phyloP scores from a whole-genome alignment of 2,113 vertebrate species.

The Podilymbus podiceps region DNA sequence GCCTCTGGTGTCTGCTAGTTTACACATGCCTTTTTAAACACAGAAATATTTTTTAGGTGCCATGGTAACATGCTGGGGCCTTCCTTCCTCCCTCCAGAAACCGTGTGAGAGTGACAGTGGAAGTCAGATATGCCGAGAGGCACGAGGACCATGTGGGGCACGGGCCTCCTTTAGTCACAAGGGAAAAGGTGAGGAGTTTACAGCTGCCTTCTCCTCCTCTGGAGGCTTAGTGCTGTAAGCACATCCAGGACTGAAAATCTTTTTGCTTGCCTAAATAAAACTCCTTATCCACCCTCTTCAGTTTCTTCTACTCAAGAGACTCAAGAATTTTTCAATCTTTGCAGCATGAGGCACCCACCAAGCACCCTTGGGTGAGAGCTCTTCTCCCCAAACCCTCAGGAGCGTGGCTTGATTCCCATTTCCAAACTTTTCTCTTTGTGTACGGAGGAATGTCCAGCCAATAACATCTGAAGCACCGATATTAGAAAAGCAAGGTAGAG shows the following conservation, averaged over 20 bases:
- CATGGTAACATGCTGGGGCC: not conserved
- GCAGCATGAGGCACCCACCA: not conserved
- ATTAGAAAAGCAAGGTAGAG: not conserved
- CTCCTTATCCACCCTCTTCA: not conserved
- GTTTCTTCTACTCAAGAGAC: not conserved
- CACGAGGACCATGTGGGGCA: not conserved
- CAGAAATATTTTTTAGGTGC: not conserved
- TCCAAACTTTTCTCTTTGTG: not conserved
- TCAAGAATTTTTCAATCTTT: not conserved
- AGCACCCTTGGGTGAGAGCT: not conserved
- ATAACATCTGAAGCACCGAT: not conserved
- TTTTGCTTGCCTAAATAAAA: not conserved
- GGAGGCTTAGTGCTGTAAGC: not conserved
- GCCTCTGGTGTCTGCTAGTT: not conserved
- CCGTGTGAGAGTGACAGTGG: fast-evolving
- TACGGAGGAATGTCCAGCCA: not conserved
- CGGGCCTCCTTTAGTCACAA: fast-evolving
- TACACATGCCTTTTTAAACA: not conserved
- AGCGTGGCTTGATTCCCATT: not conserved
- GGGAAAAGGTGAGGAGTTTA: not conserved
- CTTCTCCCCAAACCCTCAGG: not conserved
- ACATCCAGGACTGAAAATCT: not conserved
- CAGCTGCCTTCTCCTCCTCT: not conserved
- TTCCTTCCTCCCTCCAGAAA: not conserved
- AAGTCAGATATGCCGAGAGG: not conserved